Evolutionary conservation across 2,113 vertebrate species (phyloP).

Genomic region (Vulpes vulpes): DNA sequence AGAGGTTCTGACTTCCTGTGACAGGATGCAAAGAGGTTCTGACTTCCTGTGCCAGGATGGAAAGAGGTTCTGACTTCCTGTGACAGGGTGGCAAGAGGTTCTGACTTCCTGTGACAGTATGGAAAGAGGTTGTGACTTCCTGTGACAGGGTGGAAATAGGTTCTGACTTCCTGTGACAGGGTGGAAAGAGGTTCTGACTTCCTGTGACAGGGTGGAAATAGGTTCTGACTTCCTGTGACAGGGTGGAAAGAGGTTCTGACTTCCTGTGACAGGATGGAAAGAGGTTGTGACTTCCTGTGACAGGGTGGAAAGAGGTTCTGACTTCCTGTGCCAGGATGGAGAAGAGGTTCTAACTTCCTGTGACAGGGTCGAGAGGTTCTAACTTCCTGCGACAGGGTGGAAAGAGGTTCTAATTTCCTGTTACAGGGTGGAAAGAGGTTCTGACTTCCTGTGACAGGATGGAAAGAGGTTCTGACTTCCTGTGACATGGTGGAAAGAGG

Average conservation of each 20-base stretch:
- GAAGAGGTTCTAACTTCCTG: background rate
- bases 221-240: background rate
- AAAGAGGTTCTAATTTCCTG: no score
- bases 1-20: background rate
- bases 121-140: no score
- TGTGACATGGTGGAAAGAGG: accelerated
- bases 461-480: background rate
- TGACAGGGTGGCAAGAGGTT: no score
- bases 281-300: background rate
- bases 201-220: accelerated
- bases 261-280: background rate
- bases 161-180: background rate
- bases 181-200: background rate
- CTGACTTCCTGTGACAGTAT: no score
- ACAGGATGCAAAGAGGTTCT: background rate
- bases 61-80: background rate
- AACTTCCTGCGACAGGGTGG: no score
- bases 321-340: background rate
- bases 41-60: background rate
- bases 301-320: accelerated
- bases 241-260: accelerated
- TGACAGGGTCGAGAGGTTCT: no score
- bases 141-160: background rate
- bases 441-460: background rate
- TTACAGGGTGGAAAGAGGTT: accelerated